These are phyloP conservation scores for Plagodis pulveraria DNA, from an alignment of 2,888 invertebrate species.

Conservation along the genomic window DNA sequence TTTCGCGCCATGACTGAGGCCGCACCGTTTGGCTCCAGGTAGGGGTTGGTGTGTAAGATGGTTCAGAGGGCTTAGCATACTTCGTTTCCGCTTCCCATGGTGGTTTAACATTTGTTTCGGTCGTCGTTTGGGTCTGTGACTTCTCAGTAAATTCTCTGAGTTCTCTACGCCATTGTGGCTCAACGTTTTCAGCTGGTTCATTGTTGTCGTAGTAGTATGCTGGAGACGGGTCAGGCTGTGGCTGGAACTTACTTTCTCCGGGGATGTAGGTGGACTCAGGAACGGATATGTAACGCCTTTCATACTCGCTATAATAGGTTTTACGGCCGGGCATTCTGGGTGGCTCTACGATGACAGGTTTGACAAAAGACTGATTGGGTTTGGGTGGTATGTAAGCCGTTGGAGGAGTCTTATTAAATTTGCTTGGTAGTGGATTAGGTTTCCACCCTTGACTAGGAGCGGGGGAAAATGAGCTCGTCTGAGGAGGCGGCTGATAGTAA, in stretches of 20 bases:
- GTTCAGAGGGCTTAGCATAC: slow-evolving; percentile 59
- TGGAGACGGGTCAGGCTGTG: slow-evolving; percentile 76
- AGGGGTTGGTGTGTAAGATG: slow-evolving; percentile 65
- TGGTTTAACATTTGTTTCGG: slow-evolving; percentile 64
- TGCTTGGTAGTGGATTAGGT: slow-evolving; percentile 54
- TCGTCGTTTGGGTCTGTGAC: slow-evolving; percentile 60
- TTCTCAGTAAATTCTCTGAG: slow-evolving; percentile 79
- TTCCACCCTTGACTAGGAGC: slow-evolving; percentile 59
- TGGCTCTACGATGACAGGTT: slow-evolving; percentile 57
- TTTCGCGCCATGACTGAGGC: slow-evolving; percentile 76
- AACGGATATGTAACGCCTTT: slow-evolving; percentile 77
- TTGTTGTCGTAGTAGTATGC: slow-evolving; percentile 77
- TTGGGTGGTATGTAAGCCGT: slow-evolving; percentile 77
- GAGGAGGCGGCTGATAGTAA: slow-evolving; percentile 62
- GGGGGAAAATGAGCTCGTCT: slow-evolving; percentile 47
- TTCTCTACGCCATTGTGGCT: slow-evolving; percentile 80
- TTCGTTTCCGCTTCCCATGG: slow-evolving; percentile 74
- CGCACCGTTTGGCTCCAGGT: slow-evolving; percentile 80
- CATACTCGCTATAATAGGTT: slow-evolving; percentile 80
- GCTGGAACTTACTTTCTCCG: slow-evolving; percentile 69
- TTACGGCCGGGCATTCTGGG: slow-evolving; percentile 70
- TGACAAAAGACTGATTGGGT: slow-evolving; percentile 79
- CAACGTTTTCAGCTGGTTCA: slow-evolving; percentile 67
- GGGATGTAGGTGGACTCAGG: slow-evolving; percentile 78
- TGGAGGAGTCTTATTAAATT: slow-evolving; percentile 67